Percentiles rank a stretch among this genome's conserved stretches.
Conservation (phyloP, 37 sponge, comb jelly and placozoan species). For the Theonella swinhoei region DNA sequence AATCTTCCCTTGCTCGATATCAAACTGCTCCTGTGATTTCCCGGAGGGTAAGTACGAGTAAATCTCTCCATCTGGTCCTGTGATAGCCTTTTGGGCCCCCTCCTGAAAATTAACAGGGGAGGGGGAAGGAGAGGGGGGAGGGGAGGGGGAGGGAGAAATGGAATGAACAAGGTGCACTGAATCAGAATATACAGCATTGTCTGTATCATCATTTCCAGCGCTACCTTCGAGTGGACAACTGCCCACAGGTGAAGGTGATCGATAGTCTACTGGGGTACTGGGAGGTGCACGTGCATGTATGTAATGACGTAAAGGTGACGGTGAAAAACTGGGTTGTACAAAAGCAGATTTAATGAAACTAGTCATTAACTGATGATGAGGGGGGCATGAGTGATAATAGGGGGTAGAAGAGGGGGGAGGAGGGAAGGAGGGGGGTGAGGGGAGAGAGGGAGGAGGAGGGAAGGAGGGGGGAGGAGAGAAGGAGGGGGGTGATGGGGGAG, state of each 20-base stretch:
- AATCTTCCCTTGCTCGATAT: conserved; percentile 33
- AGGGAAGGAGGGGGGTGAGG: not conserved
- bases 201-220: conserved; percentile 45
- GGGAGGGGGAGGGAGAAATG: not conserved
- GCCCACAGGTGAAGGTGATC: not conserved
- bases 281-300: not conserved
- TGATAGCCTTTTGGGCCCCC: not conserved
- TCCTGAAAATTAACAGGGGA: not conserved
- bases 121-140: not conserved
- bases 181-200: conserved; percentile 17
- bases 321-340: not conserved
- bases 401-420: not conserved
- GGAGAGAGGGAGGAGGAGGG: not conserved
- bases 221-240: not conserved
- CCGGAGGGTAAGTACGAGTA: not conserved
- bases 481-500: not conserved
- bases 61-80: not conserved
- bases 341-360: not conserved
- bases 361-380: not conserved
- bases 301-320: not conserved
- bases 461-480: not conserved
- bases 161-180: conserved; percentile 39
- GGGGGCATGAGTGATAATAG: not conserved
- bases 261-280: not conserved
- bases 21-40: not conserved